Evolutionary conservation across 2,888 invertebrate species (phyloP).

Genomic region (Cataglyphis albicans): DNA sequence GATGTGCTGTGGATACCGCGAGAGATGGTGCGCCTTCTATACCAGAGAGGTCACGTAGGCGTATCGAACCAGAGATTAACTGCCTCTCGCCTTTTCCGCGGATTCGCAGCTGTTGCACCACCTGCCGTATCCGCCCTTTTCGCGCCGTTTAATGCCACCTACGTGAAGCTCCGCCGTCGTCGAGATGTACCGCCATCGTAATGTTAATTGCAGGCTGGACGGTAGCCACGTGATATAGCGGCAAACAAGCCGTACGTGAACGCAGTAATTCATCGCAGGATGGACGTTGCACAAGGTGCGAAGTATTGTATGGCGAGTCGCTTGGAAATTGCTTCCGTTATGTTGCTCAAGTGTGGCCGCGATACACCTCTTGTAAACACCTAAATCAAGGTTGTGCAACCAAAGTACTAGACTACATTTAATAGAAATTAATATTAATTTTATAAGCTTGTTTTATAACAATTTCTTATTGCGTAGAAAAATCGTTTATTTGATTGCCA

Average conservation of each 20-base stretch:
- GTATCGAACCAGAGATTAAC: constrained; percentile 74
- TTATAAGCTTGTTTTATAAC: not conserved
- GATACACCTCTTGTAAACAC: constrained; percentile 1
- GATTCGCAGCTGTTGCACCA: constrained; percentile 81
- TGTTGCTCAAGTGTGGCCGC: constrained; percentile 11
- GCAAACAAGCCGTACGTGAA: constrained; percentile 36
- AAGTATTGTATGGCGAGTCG: constrained; percentile 21
- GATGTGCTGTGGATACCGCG: constrained; percentile 26
- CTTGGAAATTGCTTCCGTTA: constrained; percentile 44
- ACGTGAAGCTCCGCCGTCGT: constrained; percentile 66
- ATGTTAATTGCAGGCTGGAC: constrained; percentile 66
- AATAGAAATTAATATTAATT: not conserved
- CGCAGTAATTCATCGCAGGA: constrained; percentile 38
- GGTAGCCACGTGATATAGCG: constrained; percentile 47
- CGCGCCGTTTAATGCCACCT: constrained; percentile 79
- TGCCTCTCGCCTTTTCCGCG: constrained; percentile 74
- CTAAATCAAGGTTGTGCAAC: not conserved
- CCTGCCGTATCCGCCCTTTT: constrained; percentile 81
- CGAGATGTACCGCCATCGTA: constrained; percentile 59
- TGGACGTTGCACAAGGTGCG: constrained; percentile 16
- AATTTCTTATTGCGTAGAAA: not conserved
- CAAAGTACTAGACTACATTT: not conserved
- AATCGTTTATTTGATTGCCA: not conserved
- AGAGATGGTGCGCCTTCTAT: constrained; percentile 40
- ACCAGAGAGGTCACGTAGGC: constrained; percentile 70